Base-by-base conservation (phyloP, 37 sponge, comb jelly and placozoan species). In the Ianthella basta region DNA sequence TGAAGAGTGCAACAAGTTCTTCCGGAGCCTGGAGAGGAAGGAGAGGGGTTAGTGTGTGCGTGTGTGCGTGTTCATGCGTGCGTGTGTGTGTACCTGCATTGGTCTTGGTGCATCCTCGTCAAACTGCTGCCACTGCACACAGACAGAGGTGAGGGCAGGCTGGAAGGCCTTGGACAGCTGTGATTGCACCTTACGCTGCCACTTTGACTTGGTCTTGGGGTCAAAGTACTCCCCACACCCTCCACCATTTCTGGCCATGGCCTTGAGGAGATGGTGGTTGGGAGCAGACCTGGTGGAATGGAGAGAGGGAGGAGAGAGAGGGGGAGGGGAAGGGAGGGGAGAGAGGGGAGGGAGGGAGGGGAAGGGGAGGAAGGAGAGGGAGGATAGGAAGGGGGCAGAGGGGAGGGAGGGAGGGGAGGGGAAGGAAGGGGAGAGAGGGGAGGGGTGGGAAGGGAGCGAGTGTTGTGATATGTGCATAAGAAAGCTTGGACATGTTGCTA, bases 81-180 rank as follows among this genome's bases (percentile, higher is more conserved):
- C 59, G 18, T 56, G 59, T 56, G n/a, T 25, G 15, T 80, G 20
- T 15, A 93, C 93, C 85, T 93, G 93, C 6, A 93, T 59, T 16
- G 88, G 91, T 41, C 44, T 85, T 24, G 86, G 86, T 10, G 86
- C 85, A 80, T 89, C 84, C 29, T 89, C 90, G 35, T 92, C 96
- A 85, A 86, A 92, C 80, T 91, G 92, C 64, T 90, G 90, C 97
- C 97, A 96, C 69, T 94, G 85, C 35, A 96, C 97, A n/a, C 59
- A 37, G 33, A 96, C 92, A 15, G 91, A 87, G 54, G 96, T 88
- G 55, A 96, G 91, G 24, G 92, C 95, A 24, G 97, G 97, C 87
- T 96, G 97, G 82, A 91, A 91, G 60, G 97, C 92, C 74, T 94
- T 94, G 33, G 85, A 72, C 56, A 96, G 72, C 73, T 96, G 97